A percentile compares a stretch with the other conserved stretches of the same genome.
phyloP scores from a whole-genome alignment of 2,888 invertebrate genomes.

The Thereva nobilitata region DNA sequence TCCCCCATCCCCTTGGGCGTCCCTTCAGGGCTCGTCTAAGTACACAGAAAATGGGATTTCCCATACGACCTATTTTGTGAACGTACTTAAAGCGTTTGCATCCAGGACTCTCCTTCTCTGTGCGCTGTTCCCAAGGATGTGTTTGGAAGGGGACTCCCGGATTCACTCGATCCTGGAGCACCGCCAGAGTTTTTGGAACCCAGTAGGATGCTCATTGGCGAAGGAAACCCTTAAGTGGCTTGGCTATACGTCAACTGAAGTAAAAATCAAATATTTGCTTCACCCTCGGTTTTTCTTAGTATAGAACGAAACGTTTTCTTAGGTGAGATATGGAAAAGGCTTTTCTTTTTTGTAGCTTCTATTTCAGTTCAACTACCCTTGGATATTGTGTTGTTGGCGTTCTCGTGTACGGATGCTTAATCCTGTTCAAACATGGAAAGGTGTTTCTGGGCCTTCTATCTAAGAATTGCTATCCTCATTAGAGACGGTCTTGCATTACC shows the following conservation, averaged over 20 bases:
- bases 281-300: conserved; percentile 14
- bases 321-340: conserved; percentile 27
- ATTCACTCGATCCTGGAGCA: too few relatives aligned
- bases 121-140: too few relatives aligned
- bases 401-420: conserved; percentile 31
- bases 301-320: conserved; percentile 12
- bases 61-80: conserved; percentile 29
- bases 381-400: background rate
- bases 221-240: conserved; percentile 26
- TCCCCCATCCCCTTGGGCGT: too few relatives aligned
- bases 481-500: conserved; percentile 30
- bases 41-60: conserved; percentile 31
- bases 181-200: background rate
- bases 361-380: conserved; percentile 31
- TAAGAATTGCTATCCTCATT: conserved; percentile 34
- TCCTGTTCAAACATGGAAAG: conserved; percentile 35
- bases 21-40: background rate
- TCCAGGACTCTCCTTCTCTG: conserved; percentile 2
- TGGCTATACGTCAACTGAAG: conserved; percentile 34
- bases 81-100: conserved; percentile 25
- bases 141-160: too few relatives aligned
- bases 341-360: conserved; percentile 15
- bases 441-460: conserved; percentile 17
- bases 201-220: conserved; percentile 17
- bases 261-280: conserved; percentile 37